A percentile compares a stretch with the other conserved stretches of the same genome.
Conservation (phyloP, 2,888 invertebrate genomes). For the Leptopterna dolabrata region DNA sequence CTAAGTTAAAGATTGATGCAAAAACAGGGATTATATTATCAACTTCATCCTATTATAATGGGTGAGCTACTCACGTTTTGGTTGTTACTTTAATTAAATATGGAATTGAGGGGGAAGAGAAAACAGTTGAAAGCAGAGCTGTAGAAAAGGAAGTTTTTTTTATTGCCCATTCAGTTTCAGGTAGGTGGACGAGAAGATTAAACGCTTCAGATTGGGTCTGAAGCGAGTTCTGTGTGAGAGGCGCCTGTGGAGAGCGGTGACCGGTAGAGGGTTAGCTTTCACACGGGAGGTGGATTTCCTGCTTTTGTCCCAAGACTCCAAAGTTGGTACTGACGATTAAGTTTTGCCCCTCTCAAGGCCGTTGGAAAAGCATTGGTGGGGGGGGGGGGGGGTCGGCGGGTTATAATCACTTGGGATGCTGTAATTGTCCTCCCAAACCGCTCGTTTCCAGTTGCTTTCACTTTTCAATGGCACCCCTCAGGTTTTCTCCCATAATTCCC, state of each 20-base stretch:
- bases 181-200: background rate
- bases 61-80: too few species aligned
- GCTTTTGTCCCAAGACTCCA: background rate
- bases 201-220: background rate
- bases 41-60: too few species aligned
- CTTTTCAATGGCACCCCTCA: background rate
- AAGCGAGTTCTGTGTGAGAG: background rate
- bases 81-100: background rate
- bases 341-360: background rate
- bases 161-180: background rate
- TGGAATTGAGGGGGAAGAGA: background rate
- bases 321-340: background rate
- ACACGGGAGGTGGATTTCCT: background rate
- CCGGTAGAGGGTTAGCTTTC: background rate
- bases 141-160: background rate
- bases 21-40: too few species aligned
- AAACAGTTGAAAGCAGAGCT: background rate
- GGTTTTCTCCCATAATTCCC: background rate
- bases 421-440: slow-evolving; percentile 4
- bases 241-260: background rate
- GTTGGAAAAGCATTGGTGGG: background rate
- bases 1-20: too few species aligned
- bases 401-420: background rate
- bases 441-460: slow-evolving; percentile 3
- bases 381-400: background rate